Conservation (phyloP, 2,113 vertebrate genomes). For the Elephas maximus region DNA sequence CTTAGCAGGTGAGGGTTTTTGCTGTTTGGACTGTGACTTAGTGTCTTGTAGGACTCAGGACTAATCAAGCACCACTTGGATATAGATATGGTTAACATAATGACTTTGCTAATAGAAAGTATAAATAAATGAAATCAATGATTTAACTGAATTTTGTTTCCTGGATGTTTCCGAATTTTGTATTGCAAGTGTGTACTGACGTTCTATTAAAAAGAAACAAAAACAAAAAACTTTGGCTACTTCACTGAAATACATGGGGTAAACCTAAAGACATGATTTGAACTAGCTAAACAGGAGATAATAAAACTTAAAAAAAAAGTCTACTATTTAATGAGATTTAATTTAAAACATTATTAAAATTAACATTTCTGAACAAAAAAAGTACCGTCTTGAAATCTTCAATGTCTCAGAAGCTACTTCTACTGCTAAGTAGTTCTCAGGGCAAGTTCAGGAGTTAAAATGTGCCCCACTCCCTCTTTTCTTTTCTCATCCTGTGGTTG, state of each 20-base stretch:
- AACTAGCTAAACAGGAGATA: neutral
- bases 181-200: neutral
- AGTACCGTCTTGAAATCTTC: neutral
- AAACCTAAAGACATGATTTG: neutral
- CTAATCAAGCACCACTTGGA: neutral
- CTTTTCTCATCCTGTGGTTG: rapidly evolving
- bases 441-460: neutral
- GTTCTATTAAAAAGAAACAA: neutral
- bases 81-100: neutral
- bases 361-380: neutral
- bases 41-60: neutral
- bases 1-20: too few species aligned
- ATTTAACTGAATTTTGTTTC: neutral
- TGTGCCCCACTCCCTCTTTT: neutral
- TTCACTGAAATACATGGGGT: neutral
- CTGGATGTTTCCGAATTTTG: neutral
- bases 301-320: neutral
- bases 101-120: neutral
- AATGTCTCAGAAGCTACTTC: neutral
- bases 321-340: neutral
- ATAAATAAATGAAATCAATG: neutral
- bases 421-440: neutral
- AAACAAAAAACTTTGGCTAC: neutral
- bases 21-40: neutral
- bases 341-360: neutral